Evolutionary conservation across 2,888 invertebrate genomes (phyloP), one percentile per base, ranked within the genome.

Genomic region (Phalera bucephala): DNA sequence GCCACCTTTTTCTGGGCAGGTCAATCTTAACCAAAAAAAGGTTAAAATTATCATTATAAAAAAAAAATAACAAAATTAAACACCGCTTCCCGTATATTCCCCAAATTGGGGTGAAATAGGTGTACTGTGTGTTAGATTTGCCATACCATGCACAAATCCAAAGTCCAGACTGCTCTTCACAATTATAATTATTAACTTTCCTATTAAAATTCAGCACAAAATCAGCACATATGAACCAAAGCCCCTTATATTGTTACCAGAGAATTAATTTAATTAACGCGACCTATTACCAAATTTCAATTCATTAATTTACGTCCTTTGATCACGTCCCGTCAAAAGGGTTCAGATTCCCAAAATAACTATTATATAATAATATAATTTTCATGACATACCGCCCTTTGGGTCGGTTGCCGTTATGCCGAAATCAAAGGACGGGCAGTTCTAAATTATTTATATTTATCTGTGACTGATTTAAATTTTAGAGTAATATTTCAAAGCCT

Each of bases 381-480:
- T 53, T 35, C 40, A 36, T 32, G 31, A 31, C 25, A 27, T 10
- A 15, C 31, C 27, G 15, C 22, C 34, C 21, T 14, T 31, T 7
- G 11, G 23, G 34, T 33, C 26, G 21, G 26, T 9, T 30, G 7
- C 40, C 46, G 40, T 33, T 42, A 45, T 33, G 7, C 33, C 33
- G 25, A 38, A 42, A 46, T 51, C 50, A 51, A 54, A 61, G 47
- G 40, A 36, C 19, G 33, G 11, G 17, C 34, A 11, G 33, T 28
- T 33, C 47, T 52, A 47, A 56, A 61, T 61, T 47, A 61, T 54
- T 59, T 29, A 46, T 47, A 45, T 54, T 59, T 42, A 52, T 30
- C 44, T 45, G 46, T 30, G 27, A 41, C 36, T 35, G 31, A 50
- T 43, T 46, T 31, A 40, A 53, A 43, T 37, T 44, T 40, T n/a